Conservation (phyloP, 1,140 invertebrate genomes). For the Bombus impatiens region DNA sequence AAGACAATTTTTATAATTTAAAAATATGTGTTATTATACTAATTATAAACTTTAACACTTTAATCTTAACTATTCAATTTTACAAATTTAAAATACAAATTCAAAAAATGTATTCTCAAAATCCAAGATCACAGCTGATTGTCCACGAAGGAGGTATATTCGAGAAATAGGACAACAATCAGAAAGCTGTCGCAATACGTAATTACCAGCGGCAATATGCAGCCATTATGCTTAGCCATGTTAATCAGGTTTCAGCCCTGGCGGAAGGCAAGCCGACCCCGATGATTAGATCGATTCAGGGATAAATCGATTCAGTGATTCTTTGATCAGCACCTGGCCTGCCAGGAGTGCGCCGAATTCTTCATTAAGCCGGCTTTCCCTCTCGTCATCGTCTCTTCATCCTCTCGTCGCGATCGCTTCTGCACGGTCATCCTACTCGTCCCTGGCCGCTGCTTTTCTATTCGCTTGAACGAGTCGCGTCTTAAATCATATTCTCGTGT, state of each 20-base stretch:
- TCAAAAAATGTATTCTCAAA: too few species aligned
- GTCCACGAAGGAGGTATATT: too few species aligned
- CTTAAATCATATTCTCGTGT: conserved; percentile 61
- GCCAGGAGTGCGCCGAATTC: conserved; percentile 60
- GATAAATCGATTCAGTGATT: conserved; percentile 66
- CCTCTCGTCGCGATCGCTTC: conserved; percentile 45
- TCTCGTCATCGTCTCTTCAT: conserved; percentile 67
- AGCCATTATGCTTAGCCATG: background rate
- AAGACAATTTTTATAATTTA: background rate
- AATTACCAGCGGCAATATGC: conserved; percentile 29
- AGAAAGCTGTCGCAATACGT: conserved; percentile 1
- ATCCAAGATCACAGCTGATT: too few species aligned
- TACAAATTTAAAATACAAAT: too few species aligned
- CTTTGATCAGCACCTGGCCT: conserved; percentile 61
- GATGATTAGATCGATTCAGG: conserved; percentile 67
- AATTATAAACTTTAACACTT: too few species aligned
- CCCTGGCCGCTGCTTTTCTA: conserved; percentile 25
- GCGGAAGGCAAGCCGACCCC: background rate
- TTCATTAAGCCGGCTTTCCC: conserved; percentile 65
- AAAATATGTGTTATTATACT: too few species aligned
- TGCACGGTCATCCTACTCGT: conserved; percentile 60
- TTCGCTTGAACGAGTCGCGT: conserved; percentile 58
- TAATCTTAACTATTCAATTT: too few species aligned
- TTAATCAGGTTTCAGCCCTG: conserved; percentile 6
- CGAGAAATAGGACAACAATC: background rate